Percentiles rank a stretch among this genome's conserved stretches.
phyloP scores from a whole-genome alignment of 2,797 vertebrate genomes.

The Aplochiton taeniatus region DNA sequence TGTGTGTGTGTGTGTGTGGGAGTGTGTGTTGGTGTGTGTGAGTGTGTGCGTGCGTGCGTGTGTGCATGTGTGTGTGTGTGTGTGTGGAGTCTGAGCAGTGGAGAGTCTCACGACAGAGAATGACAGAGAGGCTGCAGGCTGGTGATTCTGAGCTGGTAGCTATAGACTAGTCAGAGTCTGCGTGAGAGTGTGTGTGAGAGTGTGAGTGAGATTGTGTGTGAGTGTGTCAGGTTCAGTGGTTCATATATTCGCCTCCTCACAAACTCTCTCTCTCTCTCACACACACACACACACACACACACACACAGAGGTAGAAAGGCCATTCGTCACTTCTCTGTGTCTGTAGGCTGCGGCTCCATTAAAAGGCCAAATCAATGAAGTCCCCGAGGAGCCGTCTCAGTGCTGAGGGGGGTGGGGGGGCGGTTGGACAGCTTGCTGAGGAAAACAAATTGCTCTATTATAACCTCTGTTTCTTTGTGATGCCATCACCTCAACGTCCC shows the following conservation, averaged over 20 bases:
- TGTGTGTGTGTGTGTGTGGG: not conserved
- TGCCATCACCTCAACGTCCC: constrained; percentile 67
- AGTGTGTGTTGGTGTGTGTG: not conserved
- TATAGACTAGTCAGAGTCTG: too few species aligned
- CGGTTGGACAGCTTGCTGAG: constrained; percentile 70
- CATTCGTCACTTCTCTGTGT: constrained; percentile 70
- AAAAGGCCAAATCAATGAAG: constrained; percentile 67
- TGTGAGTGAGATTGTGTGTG: too few species aligned
- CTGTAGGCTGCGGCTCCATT: constrained; percentile 51
- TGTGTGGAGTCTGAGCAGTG: constrained; percentile 39
- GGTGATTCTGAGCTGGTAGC: too few species aligned
- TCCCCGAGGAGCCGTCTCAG: constrained; percentile 67
- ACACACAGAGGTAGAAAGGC: constrained; percentile 45
- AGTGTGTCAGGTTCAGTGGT: too few species aligned
- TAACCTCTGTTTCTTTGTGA: constrained; percentile 67
- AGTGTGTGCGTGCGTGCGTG: constrained; percentile 10
- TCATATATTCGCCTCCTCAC: too few species aligned
- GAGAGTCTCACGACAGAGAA: constrained; percentile 48
- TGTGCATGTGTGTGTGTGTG: constrained; percentile 16
- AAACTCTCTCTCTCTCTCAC: not conserved
- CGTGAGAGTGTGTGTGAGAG: too few species aligned
- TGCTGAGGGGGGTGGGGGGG: constrained; percentile 45
- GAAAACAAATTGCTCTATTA: constrained; percentile 83
- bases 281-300: constrained; percentile 2
- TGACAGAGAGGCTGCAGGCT: too few species aligned